phyloP scores from a whole-genome alignment of 1,140 invertebrate genomes.

The Micrasema longulum region DNA sequence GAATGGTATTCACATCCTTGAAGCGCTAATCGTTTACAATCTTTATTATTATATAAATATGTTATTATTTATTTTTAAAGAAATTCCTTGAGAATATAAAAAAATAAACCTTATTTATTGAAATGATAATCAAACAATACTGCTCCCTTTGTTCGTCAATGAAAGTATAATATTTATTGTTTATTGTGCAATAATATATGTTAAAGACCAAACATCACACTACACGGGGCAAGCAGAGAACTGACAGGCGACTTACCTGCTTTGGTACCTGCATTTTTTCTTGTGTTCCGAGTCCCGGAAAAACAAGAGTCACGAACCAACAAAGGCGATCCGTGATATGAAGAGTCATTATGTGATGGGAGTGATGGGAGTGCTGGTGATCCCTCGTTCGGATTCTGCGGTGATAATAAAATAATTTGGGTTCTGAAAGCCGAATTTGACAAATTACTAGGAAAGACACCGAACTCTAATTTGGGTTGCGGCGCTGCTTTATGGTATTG shows the following conservation, averaged over 20 bases:
- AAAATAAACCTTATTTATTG: too few relatives aligned
- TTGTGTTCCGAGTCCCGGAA: slow-evolving; percentile 45
- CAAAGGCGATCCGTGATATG: slow-evolving; percentile 51
- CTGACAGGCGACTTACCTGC: slow-evolving; percentile 34
- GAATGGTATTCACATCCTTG: too few relatives aligned
- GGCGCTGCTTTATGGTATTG: slow-evolving; percentile 39
- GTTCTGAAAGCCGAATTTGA: slow-evolving; percentile 52
- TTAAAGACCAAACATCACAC: slow-evolving; percentile 21
- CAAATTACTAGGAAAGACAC: slow-evolving; percentile 50
- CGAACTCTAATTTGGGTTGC: slow-evolving; percentile 44
- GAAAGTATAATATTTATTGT: too few relatives aligned
- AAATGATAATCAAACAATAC: too few relatives aligned
- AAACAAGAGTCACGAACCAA: slow-evolving; percentile 53
- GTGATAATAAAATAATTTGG: slow-evolving; percentile 55
- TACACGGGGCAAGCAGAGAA: background rate
- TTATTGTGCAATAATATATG: too few relatives aligned
- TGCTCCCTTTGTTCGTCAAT: too few relatives aligned
- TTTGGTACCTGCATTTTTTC: slow-evolving; percentile 49
- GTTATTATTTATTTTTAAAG: too few relatives aligned
- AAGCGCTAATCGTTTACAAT: too few relatives aligned
- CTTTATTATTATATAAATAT: too few relatives aligned
- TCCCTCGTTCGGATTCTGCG: slow-evolving; percentile 51
- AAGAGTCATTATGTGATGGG: slow-evolving; percentile 53
- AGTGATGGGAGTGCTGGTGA: slow-evolving; percentile 52
- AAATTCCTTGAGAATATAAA: too few relatives aligned